Percentiles rank a stretch among this genome's conserved stretches.
These are phyloP conservation scores for Sthenelais limicola DNA, from an alignment of 2,888 invertebrate genomes.

Conservation along the genomic window DNA sequence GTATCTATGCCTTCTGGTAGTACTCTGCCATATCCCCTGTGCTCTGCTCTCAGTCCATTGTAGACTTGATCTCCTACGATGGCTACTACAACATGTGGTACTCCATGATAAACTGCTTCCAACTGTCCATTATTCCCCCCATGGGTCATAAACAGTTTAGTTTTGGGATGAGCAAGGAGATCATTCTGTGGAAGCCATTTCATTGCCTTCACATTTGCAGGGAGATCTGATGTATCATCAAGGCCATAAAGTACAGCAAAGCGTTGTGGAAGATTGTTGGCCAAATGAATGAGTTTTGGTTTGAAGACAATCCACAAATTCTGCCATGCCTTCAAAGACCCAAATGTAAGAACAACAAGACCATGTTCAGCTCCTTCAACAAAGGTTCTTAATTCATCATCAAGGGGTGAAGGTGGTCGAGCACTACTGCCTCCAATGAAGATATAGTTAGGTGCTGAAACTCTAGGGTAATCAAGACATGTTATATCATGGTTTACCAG, in stretches of 20 bases:
- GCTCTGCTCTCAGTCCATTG: too few relatives aligned
- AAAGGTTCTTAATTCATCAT: slow-evolving; percentile 4
- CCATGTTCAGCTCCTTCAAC: slow-evolving; percentile 10
- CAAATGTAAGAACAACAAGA: background rate
- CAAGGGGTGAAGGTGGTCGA: background rate
- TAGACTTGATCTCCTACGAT: slow-evolving; percentile 3
- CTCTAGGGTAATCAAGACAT: slow-evolving; percentile 23
- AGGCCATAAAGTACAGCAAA: background rate
- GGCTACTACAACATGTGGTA: background rate
- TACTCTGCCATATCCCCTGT: too few relatives aligned
- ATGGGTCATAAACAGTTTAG: slow-evolving; percentile 14
- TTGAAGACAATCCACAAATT: background rate
- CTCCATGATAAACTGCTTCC: slow-evolving; percentile 9
- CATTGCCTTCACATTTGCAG: background rate
- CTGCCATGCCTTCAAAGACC: background rate
- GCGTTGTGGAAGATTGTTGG: background rate
- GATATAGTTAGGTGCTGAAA: slow-evolving; percentile 17
- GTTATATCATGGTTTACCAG: slow-evolving; percentile 7
- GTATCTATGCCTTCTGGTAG: too few relatives aligned
- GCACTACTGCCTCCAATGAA: slow-evolving; percentile 30
- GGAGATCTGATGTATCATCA: slow-evolving; percentile 21
- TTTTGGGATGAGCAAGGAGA: slow-evolving; percentile 17
- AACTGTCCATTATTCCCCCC: slow-evolving; percentile 28
- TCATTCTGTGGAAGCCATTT: slow-evolving; percentile 30
- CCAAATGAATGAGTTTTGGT: background rate